A percentile compares a stretch with the other conserved stretches of the same genome.
Evolutionary conservation across 2,888 invertebrate species (phyloP).

Genomic region (Phytoseiulus persimilis): DNA sequence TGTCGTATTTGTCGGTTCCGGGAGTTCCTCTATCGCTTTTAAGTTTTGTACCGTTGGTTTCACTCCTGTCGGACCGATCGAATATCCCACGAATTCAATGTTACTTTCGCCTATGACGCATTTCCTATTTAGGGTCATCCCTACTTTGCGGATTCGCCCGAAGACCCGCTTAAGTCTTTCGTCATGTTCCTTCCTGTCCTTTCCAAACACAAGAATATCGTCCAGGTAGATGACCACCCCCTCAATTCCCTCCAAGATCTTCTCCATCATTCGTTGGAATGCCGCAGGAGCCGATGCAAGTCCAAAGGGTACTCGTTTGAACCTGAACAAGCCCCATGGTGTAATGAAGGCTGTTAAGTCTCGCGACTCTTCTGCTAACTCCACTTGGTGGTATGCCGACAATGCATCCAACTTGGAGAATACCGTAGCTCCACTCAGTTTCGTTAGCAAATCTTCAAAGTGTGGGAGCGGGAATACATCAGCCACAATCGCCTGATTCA

Average conservation of each 20-base stretch:
- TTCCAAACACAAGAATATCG: constrained; percentile 35
- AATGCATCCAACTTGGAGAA: constrained; percentile 29
- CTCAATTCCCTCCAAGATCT: not conserved
- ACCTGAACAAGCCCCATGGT: constrained; percentile 26
- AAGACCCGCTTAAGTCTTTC: not conserved
- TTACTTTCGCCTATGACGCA: not conserved
- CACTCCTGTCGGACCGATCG: not conserved
- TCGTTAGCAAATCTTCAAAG: constrained; percentile 12
- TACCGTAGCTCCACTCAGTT: not conserved
- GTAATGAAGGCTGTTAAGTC: constrained; percentile 40
- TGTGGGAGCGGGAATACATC: constrained; percentile 37
- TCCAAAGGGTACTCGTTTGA: constrained; percentile 36
- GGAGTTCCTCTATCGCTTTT: constrained; percentile 31
- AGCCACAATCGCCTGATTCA: constrained; percentile 37
- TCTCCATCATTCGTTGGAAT: constrained; percentile 13
- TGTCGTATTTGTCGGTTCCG: constrained; percentile 30
- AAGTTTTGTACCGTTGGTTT: not conserved
- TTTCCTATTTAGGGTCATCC: not conserved
- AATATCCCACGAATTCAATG: constrained; percentile 35
- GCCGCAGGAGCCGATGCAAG: constrained; percentile 31
- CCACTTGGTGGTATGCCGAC: constrained; percentile 39
- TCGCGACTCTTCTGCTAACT: not conserved
- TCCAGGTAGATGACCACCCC: constrained; percentile 36
- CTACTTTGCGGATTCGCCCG: not conserved
- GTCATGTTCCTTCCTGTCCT: not conserved